Conservation (phyloP, 2,113 vertebrate species). For the Melanerpes aurifrons region DNA sequence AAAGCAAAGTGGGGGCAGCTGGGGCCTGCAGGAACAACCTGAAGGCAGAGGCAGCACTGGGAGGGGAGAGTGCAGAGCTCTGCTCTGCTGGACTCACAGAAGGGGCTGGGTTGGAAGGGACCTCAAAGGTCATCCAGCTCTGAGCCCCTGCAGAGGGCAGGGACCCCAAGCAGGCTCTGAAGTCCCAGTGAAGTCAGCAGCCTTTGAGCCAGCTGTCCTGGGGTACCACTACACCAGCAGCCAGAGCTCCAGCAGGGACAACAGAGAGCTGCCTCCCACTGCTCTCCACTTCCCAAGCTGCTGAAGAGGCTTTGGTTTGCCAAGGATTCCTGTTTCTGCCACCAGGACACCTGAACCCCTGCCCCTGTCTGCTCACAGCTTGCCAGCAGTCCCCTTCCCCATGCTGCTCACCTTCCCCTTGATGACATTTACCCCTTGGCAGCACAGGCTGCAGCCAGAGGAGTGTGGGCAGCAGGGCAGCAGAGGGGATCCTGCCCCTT, state of each 20-base stretch:
- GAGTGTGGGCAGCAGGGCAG: too few relatives aligned
- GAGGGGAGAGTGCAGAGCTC: too few relatives aligned
- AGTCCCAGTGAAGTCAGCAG: not conserved
- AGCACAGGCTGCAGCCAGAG: not conserved
- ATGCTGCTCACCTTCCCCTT: not conserved
- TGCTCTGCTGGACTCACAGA: too few relatives aligned
- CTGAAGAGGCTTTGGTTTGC: too few relatives aligned
- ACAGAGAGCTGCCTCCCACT: not conserved
- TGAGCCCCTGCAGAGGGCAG: too few relatives aligned
- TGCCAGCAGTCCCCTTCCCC: not conserved
- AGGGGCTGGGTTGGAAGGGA: too few relatives aligned
- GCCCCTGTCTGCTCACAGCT: not conserved
- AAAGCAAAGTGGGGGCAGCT: not conserved
- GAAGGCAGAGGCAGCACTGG: too few relatives aligned
- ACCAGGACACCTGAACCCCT: not conserved
- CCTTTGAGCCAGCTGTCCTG: not conserved
- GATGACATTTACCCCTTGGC: not conserved
- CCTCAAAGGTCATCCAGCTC: too few relatives aligned
- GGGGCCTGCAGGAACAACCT: not conserved
- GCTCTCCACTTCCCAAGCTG: not conserved
- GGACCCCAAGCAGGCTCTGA: not conserved
- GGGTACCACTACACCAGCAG: accelerated
- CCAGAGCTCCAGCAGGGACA: not conserved
- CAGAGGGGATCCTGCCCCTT: too few relatives aligned
- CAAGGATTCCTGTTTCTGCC: not conserved